phyloP scores from a whole-genome alignment of 2,797 vertebrate species.

The Kryptolebias ocellatus region DNA sequence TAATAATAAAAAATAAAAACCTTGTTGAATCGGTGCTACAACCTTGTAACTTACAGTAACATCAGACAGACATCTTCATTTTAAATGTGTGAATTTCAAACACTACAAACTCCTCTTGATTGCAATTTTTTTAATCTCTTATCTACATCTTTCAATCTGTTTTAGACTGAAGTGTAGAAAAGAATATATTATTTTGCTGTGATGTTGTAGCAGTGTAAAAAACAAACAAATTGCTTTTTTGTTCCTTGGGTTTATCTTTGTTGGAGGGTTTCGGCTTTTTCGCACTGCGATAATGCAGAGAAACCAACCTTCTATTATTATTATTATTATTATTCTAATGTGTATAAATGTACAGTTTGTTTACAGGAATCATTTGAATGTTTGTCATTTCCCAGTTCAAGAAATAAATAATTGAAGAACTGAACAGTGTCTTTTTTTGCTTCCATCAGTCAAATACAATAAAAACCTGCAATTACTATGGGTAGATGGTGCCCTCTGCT shows the following conservation, averaged over 20 bases:
- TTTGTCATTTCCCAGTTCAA: constrained; percentile 76
- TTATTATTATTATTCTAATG: constrained; percentile 40
- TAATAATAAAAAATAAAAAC: neutral
- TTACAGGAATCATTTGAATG: constrained; percentile 82
- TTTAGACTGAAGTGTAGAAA: constrained; percentile 73
- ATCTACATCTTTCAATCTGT: constrained; percentile 54
- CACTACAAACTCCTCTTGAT: constrained; percentile 5
- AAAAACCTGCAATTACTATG: constrained; percentile 6
- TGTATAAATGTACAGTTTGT: constrained; percentile 91
- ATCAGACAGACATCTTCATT: constrained; percentile 10
- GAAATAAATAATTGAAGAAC: constrained; percentile 80
- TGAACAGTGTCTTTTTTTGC: neutral
- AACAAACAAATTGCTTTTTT: constrained; percentile 52
- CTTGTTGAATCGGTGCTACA: constrained; percentile 15
- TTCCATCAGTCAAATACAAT: neutral
- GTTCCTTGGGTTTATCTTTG: constrained; percentile 52
- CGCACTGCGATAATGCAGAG: constrained; percentile 50
- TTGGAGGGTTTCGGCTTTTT: constrained; percentile 40
- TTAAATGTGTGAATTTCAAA: constrained; percentile 19
- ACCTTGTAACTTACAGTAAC: neutral
- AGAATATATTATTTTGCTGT: constrained; percentile 81
- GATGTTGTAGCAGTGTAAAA: constrained; percentile 71
- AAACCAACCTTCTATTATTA: constrained; percentile 59
- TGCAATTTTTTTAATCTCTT: constrained; percentile 10
- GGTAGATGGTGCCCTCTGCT: constrained; percentile 62